These are phyloP conservation scores for Cuculus canorus DNA, from an alignment of 2,797 vertebrate species.

Conservation along the genomic window DNA sequence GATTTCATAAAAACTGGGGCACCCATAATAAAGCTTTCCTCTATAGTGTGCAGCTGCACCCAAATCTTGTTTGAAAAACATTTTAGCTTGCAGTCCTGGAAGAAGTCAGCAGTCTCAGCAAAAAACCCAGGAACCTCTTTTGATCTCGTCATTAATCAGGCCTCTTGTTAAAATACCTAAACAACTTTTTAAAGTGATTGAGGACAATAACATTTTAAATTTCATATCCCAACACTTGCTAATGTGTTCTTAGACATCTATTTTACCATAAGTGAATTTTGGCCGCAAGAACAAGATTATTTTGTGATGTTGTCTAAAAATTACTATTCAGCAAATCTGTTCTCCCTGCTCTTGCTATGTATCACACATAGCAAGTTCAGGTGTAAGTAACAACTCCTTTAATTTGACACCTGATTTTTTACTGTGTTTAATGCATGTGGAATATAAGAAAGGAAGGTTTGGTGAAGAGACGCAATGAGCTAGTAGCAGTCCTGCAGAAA, in stretches of 20 bases:
- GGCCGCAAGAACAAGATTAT: not conserved
- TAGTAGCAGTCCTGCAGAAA: not conserved
- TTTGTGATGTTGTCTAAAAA: not conserved
- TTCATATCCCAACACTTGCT: not conserved
- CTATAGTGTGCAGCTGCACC: not conserved
- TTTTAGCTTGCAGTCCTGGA: not conserved
- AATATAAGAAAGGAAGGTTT: not conserved
- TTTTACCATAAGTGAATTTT: not conserved
- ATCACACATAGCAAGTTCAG: not conserved
- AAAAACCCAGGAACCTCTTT: not conserved
- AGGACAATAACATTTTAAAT: constrained; percentile 24
- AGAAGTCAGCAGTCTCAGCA: not conserved
- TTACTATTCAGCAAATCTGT: constrained; percentile 30
- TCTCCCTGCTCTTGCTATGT: constrained; percentile 17
- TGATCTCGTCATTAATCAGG: not conserved
- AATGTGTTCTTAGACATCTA: constrained; percentile 18
- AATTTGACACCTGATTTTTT: constrained; percentile 6
- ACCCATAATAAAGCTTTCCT: not conserved
- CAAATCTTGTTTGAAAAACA: not conserved
- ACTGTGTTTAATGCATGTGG: not conserved
- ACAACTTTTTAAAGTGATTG: constrained; percentile 24
- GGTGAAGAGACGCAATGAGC: not conserved
- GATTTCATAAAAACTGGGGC: not conserved
- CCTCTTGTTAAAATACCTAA: constrained; percentile 13
- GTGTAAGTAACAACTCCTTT: not conserved